phyloP scores from a whole-genome alignment of 2,888 invertebrate species.

The Eupithecia centaureata region DNA sequence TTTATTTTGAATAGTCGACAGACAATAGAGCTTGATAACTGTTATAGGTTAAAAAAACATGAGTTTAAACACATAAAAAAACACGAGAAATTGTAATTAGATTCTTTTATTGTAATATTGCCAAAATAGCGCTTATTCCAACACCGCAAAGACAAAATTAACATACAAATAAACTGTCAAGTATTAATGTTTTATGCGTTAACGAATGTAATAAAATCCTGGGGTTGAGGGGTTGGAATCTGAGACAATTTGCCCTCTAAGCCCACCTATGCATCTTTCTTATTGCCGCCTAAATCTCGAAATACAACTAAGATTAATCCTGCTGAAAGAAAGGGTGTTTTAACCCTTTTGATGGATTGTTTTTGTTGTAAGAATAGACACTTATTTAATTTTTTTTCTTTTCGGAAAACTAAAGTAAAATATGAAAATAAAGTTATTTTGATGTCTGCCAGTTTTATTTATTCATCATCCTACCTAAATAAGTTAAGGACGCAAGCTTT shows the following conservation, averaged over 20 bases:
- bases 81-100: no score
- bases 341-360: constrained; percentile 65
- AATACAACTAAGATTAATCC: constrained; percentile 84
- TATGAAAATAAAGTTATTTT: no score
- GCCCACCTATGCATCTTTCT: constrained; percentile 83
- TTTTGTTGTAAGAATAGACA: constrained; percentile 28
- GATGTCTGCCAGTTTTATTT: no score
- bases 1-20: no score
- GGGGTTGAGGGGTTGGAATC: constrained; percentile 68
- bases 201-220: constrained; percentile 82
- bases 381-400: no score
- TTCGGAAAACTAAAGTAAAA: no score
- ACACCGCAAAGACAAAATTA: constrained; percentile 52
- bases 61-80: no score
- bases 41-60: no score
- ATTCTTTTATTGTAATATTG: constrained; percentile 15
- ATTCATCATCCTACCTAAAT: no score
- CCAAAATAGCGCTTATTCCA: constrained; percentile 14
- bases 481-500: no score
- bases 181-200: constrained; percentile 80
- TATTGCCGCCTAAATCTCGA: constrained; percentile 82
- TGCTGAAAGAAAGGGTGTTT: constrained; percentile 79
- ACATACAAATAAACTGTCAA: constrained; percentile 74
- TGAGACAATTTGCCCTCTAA: constrained; percentile 83
- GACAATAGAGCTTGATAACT: no score